Evolutionary conservation across 2,797 vertebrate genomes (phyloP).

Genomic region (Lophius americanus): DNA sequence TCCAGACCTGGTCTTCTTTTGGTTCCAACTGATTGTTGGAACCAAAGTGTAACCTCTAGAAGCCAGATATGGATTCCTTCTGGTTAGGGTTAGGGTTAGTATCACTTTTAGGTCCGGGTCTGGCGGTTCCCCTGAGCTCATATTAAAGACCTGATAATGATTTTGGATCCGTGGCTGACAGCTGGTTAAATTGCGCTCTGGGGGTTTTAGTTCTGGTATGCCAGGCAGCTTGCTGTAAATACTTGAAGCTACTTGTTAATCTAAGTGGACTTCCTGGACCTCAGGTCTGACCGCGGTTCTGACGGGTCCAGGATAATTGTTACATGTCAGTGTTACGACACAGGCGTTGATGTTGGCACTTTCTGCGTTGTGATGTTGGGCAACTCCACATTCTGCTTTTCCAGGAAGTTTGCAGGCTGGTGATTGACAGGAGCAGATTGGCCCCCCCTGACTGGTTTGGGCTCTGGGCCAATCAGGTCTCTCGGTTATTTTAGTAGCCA

Average conservation of each 20-base stretch:
- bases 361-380: conserved; percentile 46
- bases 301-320: neutral
- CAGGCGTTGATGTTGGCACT: conserved; percentile 47
- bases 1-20: too few species aligned
- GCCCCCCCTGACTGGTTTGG: conserved; percentile 68
- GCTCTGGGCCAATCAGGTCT: conserved; percentile 84
- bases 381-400: conserved; percentile 78
- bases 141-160: too few species aligned
- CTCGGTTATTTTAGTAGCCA: conserved; percentile 91
- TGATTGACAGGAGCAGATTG: conserved; percentile 85
- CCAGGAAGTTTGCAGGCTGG: conserved; percentile 80
- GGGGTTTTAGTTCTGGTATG: conserved; percentile 53
- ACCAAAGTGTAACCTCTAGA: too few species aligned
- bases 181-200: conserved; percentile 13
- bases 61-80: too few species aligned
- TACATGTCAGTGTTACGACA: neutral
- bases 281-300: neutral
- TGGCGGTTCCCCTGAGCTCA: too few species aligned
- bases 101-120: too few species aligned
- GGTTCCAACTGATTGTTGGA: too few species aligned
- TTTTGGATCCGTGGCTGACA: conserved; percentile 16
- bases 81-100: too few species aligned
- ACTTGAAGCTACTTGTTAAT: conserved; percentile 44
- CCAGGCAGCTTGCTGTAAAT: conserved; percentile 57
- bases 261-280: conserved; percentile 12